Evolutionary conservation across 2,113 vertebrate genomes (phyloP).

Genomic region (Dasyurus viverrinus): DNA sequence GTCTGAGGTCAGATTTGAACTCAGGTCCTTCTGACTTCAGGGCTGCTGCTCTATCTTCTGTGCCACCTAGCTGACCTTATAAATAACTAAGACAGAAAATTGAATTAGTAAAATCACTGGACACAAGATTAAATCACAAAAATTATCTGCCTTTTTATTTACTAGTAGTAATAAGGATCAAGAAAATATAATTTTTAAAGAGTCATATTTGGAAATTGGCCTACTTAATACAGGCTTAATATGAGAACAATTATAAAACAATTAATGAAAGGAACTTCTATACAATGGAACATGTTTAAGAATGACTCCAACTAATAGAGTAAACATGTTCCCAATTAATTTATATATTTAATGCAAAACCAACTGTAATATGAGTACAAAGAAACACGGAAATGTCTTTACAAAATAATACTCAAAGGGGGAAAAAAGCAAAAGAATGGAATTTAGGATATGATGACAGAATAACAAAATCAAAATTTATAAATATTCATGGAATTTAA

Average conservation of each 20-base stretch:
- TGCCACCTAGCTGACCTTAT: not conserved
- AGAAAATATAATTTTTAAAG: not conserved
- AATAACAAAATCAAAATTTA: not conserved
- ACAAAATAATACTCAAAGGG: not conserved
- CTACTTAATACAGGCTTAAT: not conserved
- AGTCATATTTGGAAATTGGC: not conserved
- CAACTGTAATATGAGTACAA: not conserved
- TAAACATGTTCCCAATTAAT: not conserved
- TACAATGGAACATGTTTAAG: not conserved
- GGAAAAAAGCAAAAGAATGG: not conserved
- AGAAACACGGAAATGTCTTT: not conserved
- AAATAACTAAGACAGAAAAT: not conserved
- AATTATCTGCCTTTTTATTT: not conserved
- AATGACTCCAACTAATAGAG: not conserved
- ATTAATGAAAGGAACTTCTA: not conserved
- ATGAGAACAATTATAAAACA: not conserved
- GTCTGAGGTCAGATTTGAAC: no score
- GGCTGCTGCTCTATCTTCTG: no score
- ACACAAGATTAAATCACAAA: not conserved
- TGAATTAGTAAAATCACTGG: not conserved
- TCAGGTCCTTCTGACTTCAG: no score
- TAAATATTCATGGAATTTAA: not conserved
- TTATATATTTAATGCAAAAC: not conserved
- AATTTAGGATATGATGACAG: not conserved
- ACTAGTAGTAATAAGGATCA: not conserved